These are phyloP conservation scores for Hesperia comma DNA, from an alignment of 2,888 invertebrate species.

Conservation along the genomic window DNA sequence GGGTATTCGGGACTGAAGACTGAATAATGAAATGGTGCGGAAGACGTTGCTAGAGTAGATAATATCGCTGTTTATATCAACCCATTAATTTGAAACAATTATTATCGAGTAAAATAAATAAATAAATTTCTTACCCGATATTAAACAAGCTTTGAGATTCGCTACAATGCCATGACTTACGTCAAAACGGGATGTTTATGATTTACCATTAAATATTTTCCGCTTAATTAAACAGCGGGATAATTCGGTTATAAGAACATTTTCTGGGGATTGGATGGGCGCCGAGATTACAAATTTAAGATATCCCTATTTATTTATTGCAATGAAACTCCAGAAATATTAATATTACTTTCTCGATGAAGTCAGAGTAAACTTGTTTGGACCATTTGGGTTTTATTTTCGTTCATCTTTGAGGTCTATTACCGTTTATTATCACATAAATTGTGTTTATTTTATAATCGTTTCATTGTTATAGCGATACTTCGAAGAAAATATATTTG, in stretches of 20 bases:
- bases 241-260: slow-evolving; percentile 35
- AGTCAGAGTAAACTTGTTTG: neutral
- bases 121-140: neutral
- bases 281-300: slow-evolving; percentile 31
- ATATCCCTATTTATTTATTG: slow-evolving; percentile 30
- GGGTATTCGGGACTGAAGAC: no score
- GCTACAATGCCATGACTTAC: slow-evolving; percentile 3
- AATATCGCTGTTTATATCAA: neutral
- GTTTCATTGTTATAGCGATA: no score
- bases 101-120: no score
- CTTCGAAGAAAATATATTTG: no score
- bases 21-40: no score
- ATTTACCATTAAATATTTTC: slow-evolving; percentile 37
- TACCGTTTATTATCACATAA: neutral
- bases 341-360: neutral
- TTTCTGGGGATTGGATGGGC: slow-evolving; percentile 26
- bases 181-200: slow-evolving; percentile 31
- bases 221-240: slow-evolving; percentile 39
- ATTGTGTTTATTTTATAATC: neutral
- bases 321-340: slow-evolving; percentile 19
- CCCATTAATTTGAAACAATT: neutral
- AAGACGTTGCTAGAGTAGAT: no score
- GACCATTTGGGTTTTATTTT: neutral
- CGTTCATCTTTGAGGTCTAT: no score
- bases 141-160: neutral